Evolutionary conservation across 2,888 invertebrate species (phyloP).

Genomic region (Pimpla rufipes): DNA sequence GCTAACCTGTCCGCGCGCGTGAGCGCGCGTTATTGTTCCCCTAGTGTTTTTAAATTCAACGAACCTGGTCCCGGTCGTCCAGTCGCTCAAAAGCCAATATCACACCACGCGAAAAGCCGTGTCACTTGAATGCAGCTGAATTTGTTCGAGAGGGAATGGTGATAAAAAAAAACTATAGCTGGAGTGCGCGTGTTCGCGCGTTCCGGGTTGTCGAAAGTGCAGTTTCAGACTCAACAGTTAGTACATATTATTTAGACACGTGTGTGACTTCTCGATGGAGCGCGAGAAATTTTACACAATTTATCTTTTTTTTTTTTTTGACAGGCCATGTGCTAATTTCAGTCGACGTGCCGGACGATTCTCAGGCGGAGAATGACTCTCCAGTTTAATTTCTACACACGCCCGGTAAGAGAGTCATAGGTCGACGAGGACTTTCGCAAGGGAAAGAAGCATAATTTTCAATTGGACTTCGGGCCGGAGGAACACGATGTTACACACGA

Average conservation of each 20-base stretch:
- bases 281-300: background rate
- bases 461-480: constrained; percentile 19
- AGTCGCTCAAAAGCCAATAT: too few relatives aligned
- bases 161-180: background rate
- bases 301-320: constrained; percentile 22
- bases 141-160: too few relatives aligned
- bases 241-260: constrained; percentile 24
- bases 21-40: too few relatives aligned
- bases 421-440: constrained; percentile 38
- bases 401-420: constrained; percentile 40
- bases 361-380: background rate
- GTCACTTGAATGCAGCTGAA: too few relatives aligned
- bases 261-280: background rate
- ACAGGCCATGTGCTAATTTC: background rate
- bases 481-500: constrained; percentile 45
- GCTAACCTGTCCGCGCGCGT: too few relatives aligned
- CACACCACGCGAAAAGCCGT: too few relatives aligned
- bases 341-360: background rate
- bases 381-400: background rate
- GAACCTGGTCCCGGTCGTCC: too few relatives aligned
- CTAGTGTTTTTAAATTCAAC: too few relatives aligned
- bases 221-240: constrained; percentile 43
- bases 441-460: constrained; percentile 41
- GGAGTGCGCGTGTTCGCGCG: background rate
- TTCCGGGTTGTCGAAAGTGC: constrained; percentile 21